Evolutionary conservation across 2,888 invertebrate species (phyloP).

Genomic region (Dyspetes luteomarginatus): DNA sequence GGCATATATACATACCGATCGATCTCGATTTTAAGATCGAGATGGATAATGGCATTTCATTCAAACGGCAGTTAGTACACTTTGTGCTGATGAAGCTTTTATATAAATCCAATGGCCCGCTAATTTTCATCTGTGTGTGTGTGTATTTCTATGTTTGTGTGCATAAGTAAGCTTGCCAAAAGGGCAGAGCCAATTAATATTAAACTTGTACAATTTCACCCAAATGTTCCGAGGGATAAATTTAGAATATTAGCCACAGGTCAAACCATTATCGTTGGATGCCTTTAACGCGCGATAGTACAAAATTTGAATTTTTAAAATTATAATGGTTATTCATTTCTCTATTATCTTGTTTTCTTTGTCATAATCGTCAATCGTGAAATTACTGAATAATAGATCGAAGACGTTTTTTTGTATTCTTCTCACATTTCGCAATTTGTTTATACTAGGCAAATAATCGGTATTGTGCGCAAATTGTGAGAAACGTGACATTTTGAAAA

Average conservation of each 20-base stretch:
- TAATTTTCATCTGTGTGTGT: conserved; percentile 23
- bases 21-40: conserved; percentile 50
- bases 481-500: conserved; percentile 30
- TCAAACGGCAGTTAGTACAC: conserved; percentile 76
- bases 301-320: conserved; percentile 19
- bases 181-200: conserved; percentile 68
- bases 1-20: conserved; percentile 65
- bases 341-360: neutral
- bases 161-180: conserved; percentile 65
- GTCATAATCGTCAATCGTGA: conserved; percentile 8
- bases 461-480: conserved; percentile 44
- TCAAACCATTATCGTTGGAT: conserved; percentile 32
- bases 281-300: neutral
- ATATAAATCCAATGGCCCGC: conserved; percentile 61
- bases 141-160: conserved; percentile 58
- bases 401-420: neutral
- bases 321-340: neutral
- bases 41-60: conserved; percentile 62
- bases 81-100: conserved; percentile 73
- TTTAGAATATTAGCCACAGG: conserved; percentile 62
- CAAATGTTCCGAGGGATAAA: conserved; percentile 60
- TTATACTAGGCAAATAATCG: conserved; percentile 11
- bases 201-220: conserved; percentile 64
- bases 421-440: neutral
- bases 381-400: conserved; percentile 3